Evolutionary conservation across 2,888 invertebrate genomes (phyloP).

Genomic region (Listrodromus nycthemerus): DNA sequence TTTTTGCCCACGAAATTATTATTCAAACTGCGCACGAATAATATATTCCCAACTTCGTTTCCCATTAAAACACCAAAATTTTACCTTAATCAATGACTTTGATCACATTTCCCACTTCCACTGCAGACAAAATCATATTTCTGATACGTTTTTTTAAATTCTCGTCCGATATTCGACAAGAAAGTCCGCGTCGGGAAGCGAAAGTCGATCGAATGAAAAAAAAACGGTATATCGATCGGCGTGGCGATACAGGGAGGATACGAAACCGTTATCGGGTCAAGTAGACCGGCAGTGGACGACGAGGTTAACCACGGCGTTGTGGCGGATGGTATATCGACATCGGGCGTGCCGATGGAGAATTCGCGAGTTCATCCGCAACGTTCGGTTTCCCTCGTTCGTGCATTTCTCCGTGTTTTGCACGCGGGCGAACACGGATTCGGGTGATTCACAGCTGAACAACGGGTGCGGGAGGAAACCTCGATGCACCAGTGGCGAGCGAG

Average conservation of each 20-base stretch:
- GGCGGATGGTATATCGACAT: slow-evolving; percentile 1
- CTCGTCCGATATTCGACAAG: background rate
- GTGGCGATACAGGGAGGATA: background rate
- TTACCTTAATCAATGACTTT: too few species aligned
- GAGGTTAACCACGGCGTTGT: slow-evolving; percentile 10
- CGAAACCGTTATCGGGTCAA: slow-evolving; percentile 16
- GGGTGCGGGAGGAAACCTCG: slow-evolving; percentile 2
- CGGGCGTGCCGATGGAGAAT: background rate
- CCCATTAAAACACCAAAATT: background rate
- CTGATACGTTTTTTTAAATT: too few species aligned
- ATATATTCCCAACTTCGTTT: background rate
- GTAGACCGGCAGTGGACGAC: background rate
- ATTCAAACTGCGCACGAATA: background rate
- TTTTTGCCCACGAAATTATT: background rate
- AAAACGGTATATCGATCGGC: background rate
- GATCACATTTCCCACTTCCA: too few species aligned
- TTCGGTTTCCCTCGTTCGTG: background rate
- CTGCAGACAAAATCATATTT: too few species aligned
- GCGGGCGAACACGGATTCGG: slow-evolving; percentile 14
- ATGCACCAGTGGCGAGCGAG: slow-evolving; percentile 36
- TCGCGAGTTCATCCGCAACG: slow-evolving; percentile 6
- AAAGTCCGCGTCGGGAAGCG: background rate
- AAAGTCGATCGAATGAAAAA: background rate
- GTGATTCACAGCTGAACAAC: slow-evolving; percentile 17
- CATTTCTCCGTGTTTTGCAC: slow-evolving; percentile 20